Evolutionary conservation across 2,888 invertebrate species (phyloP), one percentile per base, ranked within the genome.

Genomic region (Panopea generosa): DNA sequence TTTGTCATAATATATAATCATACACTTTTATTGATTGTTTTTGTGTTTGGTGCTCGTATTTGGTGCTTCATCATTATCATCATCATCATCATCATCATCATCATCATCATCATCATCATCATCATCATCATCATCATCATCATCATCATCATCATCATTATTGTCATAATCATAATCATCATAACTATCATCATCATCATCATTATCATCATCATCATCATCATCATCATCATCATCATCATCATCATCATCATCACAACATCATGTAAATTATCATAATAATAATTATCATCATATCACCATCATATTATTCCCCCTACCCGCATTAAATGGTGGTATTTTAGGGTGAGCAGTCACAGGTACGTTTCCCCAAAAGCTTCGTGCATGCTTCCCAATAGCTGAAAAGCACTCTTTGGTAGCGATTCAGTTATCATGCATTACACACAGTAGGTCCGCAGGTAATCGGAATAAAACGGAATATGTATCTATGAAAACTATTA

Each of bases 31-130:
- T n/a, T n/a, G n/a, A n/a, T n/a, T n/a, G n/a, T n/a, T n/a, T n/a
- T n/a, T n/a, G n/a, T n/a, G n/a, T n/a, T n/a, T n/a, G n/a, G n/a
- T n/a, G n/a, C n/a, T n/a, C n/a, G n/a, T n/a, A n/a, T n/a, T 40
- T 40, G 40, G 14, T 40, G 40, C 40, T 40, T 40, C 40, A 40
- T 40, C 40, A 40, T 40, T 14, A 40, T 40, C 40, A 40, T 40
- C 40, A 40, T 40, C 40, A 40, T 40, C 40, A 40, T 40, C 40
- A 40, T 40, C 40, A 40, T 40, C 40, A 40, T 40, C 40, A 40
- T 40, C 40, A 40, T 40, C 40, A 40, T 40, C 40, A 40, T 40
- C 40, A 40, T 40, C 40, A 40, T 40, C 14, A 40, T 40, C 40
- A 40, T 40, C 40, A 40, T 40, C 40, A 40, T 14, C 40, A 40